Evolutionary conservation across 2,888 invertebrate genomes (phyloP), one percentile per base, ranked within the genome.

Genomic region (Himalopsyche kuldschensis): DNA sequence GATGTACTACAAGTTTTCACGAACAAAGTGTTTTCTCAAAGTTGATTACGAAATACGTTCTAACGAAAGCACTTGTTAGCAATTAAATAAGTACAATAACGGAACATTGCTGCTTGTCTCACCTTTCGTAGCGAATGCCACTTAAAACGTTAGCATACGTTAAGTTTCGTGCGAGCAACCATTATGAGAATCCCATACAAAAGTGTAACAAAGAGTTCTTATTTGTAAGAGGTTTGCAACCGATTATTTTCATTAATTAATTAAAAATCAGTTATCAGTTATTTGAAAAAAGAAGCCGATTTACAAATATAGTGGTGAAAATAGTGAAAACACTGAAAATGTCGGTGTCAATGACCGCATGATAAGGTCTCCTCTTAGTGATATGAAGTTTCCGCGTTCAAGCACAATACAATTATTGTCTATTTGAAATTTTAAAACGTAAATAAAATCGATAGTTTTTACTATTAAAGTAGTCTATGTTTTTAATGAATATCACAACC

Each of bases 1-100:
- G 24, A 63, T 63, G 2, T 63, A 20, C 27, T 63, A 24, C 63
- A 41, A 41, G 15, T 27, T 27, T 69, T 27, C 10, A 30, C 11
- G 30, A 27, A 69, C 27, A 69, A 69, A 69, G 27, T 69, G 69
- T 69, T 69, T 55, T 69, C 69, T 69, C 69, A 69, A 69, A 69
- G 27, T 27, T 69, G 77, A 77, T 77, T 46, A 77, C 32, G 32
- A 20, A 46, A 41, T 77, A 41, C 35, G 77, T 35, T 77, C 5
- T n/a, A 32, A 77, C n/a, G 77, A 77, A 77, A 77, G 69, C 69
- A 77, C 77, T 77, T 77, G 77, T 77, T 35, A 27, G 35, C 77
- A 77, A 77, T 77, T 77, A 77, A 77, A 77, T 46, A 77, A 35
- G 35, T 77, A 77, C 41, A 30, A 46, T 41, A 46, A 69, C 69